Evolutionary conservation across 2,113 vertebrate species (phyloP).

Genomic region (Esox niger): DNA sequence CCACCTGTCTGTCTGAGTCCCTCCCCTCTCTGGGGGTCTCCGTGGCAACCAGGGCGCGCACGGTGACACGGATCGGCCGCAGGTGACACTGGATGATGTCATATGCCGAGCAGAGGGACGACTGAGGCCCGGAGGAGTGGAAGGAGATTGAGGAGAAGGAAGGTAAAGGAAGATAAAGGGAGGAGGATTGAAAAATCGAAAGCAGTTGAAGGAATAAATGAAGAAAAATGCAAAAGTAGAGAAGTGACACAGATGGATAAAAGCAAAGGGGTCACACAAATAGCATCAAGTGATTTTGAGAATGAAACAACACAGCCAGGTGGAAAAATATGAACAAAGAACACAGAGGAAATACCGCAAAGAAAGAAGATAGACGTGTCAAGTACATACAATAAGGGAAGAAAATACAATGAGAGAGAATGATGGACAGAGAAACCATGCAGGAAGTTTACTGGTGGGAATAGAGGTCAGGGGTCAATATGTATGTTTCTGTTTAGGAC

Average conservation of each 20-base stretch:
- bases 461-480: slow-evolving; percentile 49
- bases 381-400: slow-evolving; percentile 20
- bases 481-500: slow-evolving; percentile 14
- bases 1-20: slow-evolving; percentile 11
- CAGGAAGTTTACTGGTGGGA: slow-evolving; percentile 55
- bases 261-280: slow-evolving; percentile 67
- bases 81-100: slow-evolving; percentile 93
- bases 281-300: neutral
- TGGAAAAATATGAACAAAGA: slow-evolving; percentile 49
- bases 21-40: slow-evolving; percentile 49
- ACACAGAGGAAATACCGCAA: slow-evolving; percentile 75
- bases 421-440: slow-evolving; percentile 46
- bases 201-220: slow-evolving; percentile 5
- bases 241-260: neutral
- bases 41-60: slow-evolving; percentile 79
- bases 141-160: slow-evolving; percentile 35
- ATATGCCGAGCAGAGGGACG: slow-evolving; percentile 89
- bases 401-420: neutral
- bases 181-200: no score
- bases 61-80: slow-evolving; percentile 80
- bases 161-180: slow-evolving; percentile 66
- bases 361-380: slow-evolving; percentile 35
- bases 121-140: slow-evolving; percentile 78
- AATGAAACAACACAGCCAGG: neutral
- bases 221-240: slow-evolving; percentile 9